phyloP scores from a whole-genome alignment of 2,113 vertebrate genomes.

The Pseudolaguvia tuberculata region DNA sequence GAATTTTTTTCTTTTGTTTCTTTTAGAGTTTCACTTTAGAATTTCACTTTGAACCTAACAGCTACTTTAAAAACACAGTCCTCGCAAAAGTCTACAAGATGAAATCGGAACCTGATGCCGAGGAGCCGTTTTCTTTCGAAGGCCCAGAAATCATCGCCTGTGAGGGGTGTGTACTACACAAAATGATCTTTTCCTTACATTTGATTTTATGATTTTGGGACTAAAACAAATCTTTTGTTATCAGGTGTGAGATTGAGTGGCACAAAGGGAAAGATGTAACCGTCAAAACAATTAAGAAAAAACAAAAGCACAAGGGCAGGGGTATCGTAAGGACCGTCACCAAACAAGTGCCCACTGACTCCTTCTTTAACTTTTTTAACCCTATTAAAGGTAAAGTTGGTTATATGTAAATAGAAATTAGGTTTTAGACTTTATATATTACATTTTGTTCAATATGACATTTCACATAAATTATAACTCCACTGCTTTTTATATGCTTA shows the following conservation, averaged over 20 bases:
- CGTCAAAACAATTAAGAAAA: slow-evolving; percentile 96
- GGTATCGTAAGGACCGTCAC: slow-evolving; percentile 93
- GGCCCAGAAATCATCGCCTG: slow-evolving; percentile 95
- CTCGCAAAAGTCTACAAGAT: slow-evolving; percentile 98
- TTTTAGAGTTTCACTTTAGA: slow-evolving; percentile 91
- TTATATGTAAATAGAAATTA: background rate
- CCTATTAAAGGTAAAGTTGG: slow-evolving; percentile 80
- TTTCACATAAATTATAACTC: background rate
- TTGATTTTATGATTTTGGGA: background rate
- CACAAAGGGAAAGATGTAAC: slow-evolving; percentile 95
- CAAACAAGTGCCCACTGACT: slow-evolving; percentile 93
- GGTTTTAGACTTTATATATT: no score
- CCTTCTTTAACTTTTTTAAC: slow-evolving; percentile 98
- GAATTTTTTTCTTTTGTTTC: slow-evolving; percentile 13
- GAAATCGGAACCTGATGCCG: slow-evolving; percentile 89
- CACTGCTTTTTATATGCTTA: slow-evolving; percentile 37
- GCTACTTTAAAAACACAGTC: slow-evolving; percentile 88
- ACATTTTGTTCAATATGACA: background rate
- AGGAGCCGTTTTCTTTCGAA: slow-evolving; percentile 96
- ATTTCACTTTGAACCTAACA: slow-evolving; percentile 93
- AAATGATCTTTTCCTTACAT: background rate
- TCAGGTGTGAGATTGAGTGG: slow-evolving; percentile 93
- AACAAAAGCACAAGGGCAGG: slow-evolving; percentile 97
- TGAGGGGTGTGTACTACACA: slow-evolving; percentile 97
- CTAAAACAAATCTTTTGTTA: background rate